Evolutionary conservation across 30 jellyfish, hydroid and myxozoan species (phyloP), one percentile per base, ranked within the genome.

Genomic region (Catostylus mosaicus): DNA sequence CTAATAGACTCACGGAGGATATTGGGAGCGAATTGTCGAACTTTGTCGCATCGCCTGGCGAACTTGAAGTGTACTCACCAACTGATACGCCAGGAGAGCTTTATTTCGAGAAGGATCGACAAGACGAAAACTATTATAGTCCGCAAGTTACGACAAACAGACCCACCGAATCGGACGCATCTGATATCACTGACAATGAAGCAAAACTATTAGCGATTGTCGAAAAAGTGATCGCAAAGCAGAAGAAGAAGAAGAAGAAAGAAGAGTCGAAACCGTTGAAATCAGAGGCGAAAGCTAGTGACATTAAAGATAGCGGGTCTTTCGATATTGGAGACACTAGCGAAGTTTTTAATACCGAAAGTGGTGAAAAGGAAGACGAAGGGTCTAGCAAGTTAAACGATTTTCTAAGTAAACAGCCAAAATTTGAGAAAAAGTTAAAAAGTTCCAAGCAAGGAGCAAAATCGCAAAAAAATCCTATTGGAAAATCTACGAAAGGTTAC

Each of bases 221-320:
- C 30, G 87, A 84, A 48, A 71, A 73, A 47, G 93, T 59, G 7
- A 62, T 80, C 30, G 84, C 57, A n/a, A 80, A 80, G 43, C 90
- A 80, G 48, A 77, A 77, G 43, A 63, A 36, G n/a, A 60, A 26
- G 31, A 56, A 61, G 37, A 34, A 68, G 59, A 67, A 46, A 43
- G 45, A 47, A 33, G 68, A 63, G 19, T 26, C 69, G 46, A 33
- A 57, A 31, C 20, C 71, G 26, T 29, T 66, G 31, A 82, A 32
- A 38, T 9, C 3, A 29, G 22, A 45, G 46, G 37, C 83, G 0
- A 27, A 34, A 16, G 46, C 24, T 10, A 50, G 63, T 16, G 27
- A 50, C 14, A 50, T 50, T 3, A 59, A 59, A 27, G 38, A 22
- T n/a, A 37, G 18, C 24, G 38, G 76, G 26, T 66, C 75, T 43